These are phyloP conservation scores for Ailuropoda melanoleuca DNA, from an alignment of 2,113 vertebrate genomes.

Conservation along the genomic window DNA sequence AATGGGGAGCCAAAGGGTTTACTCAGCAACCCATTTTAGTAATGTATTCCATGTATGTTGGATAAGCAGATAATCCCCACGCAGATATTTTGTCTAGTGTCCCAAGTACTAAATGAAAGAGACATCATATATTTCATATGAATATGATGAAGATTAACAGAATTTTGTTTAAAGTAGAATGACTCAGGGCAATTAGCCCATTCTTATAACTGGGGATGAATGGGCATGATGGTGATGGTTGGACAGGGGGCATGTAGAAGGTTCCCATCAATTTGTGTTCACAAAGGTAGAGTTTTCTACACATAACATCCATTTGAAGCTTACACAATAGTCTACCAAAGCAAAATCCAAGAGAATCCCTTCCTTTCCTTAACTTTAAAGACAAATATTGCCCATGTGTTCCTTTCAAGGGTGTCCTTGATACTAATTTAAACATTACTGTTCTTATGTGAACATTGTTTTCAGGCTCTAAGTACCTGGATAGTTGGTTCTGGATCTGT, in stretches of 20 bases:
- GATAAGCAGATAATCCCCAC: neutral
- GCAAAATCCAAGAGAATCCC: neutral
- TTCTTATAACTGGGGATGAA: neutral
- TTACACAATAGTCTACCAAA: neutral
- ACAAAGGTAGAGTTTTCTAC: neutral
- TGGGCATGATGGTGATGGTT: neutral
- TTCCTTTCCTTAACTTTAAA: neutral
- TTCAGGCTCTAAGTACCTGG: neutral
- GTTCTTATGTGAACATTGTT: neutral
- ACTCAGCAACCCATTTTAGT: neutral
- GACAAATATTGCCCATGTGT: neutral
- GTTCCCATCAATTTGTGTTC: neutral
- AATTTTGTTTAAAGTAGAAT: neutral
- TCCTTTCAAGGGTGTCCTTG: neutral
- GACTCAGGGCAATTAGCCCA: neutral
- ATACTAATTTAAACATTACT: neutral
- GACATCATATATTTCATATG: neutral
- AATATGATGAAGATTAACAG: neutral
- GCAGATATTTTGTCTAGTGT: neutral
- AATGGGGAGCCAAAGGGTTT: neutral
- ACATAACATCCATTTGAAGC: neutral
- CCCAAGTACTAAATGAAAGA: neutral
- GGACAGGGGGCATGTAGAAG: neutral
- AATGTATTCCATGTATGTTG: neutral
- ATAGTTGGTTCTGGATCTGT: neutral